Base-by-base conservation (phyloP, 2,888 invertebrate species). In the Linnaemya vulpina region DNA sequence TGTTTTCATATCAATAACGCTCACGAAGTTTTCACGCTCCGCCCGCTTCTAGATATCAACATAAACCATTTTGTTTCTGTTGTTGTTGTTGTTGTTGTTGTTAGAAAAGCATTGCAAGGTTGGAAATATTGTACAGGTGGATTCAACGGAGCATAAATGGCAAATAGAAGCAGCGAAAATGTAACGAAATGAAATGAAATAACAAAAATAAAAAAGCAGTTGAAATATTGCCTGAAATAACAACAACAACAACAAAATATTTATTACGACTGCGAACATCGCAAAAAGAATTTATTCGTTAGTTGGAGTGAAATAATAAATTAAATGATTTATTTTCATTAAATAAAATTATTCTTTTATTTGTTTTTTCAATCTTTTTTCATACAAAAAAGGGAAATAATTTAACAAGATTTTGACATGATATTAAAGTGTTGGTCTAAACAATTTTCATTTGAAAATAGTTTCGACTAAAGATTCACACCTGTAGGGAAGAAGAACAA, bases 91-190 rank as follows among this genome's bases (percentile, higher is more conserved):
- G 20, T 22, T 53, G 43, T 20, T 43, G 63, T 22, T 22, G 43
- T 40, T 43, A 43, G 22, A 70, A 49, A 30, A 82, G 43, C 70
- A 20, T 74, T 49, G 55, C 76, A 82, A 76, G 76, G 76, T 76
- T 82, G 70, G 55, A 38, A 58, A 65, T 71, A 65, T 55, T 65
- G 68, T 74, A 74, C 78, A 82, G 85, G 75, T 82, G 82, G 63
- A 60, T 65, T 75, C 74, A 85, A 65, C 82, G 75, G 65, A 78
- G 82, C 82, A 74, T 82, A 71, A 82, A 85, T 70, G 51, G 75
- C 68, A 82, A 82, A 82, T 76, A 76, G 46, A 76, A 71, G 76
- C 53, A 70, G 70, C 62, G 68, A 70, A 82, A 82, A 46, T 65
- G 20, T 49, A 76, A 70, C 20, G 55, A 70, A 65, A 74, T 58